phyloP scores from a whole-genome alignment of 2,113 vertebrate species.

The Phylloscopus trochilus region DNA sequence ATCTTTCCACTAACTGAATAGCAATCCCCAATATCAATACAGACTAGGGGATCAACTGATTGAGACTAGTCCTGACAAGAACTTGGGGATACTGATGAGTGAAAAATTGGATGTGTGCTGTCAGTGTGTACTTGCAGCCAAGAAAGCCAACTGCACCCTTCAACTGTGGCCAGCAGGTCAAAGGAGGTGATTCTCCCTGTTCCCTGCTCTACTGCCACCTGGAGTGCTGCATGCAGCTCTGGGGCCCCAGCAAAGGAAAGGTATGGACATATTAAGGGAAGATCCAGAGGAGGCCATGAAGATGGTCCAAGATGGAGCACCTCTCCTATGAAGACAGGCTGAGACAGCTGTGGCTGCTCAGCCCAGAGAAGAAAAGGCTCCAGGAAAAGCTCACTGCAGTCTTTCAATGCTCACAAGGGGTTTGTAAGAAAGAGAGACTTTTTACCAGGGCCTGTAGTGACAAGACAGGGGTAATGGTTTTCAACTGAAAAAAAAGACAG shows the following conservation, averaged over 20 bases:
- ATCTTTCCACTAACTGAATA: neutral
- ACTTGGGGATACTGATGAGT: neutral
- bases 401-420: neutral
- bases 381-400: neutral
- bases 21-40: neutral
- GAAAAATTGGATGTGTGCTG: accelerated
- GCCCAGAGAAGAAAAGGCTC: neutral
- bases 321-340: neutral
- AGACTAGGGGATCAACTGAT: neutral
- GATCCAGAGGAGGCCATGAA: neutral
- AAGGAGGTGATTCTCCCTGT: neutral
- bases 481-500: neutral
- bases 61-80: neutral
- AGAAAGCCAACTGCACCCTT: accelerated
- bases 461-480: neutral
- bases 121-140: neutral
- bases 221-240: neutral
- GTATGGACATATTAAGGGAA: neutral
- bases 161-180: accelerated
- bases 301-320: neutral
- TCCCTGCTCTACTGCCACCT: neutral
- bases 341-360: neutral
- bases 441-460: neutral
- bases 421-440: neutral
- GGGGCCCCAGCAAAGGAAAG: neutral